Conservation (phyloP, 2,797 vertebrate species). For the Epinephelus malabaricus region DNA sequence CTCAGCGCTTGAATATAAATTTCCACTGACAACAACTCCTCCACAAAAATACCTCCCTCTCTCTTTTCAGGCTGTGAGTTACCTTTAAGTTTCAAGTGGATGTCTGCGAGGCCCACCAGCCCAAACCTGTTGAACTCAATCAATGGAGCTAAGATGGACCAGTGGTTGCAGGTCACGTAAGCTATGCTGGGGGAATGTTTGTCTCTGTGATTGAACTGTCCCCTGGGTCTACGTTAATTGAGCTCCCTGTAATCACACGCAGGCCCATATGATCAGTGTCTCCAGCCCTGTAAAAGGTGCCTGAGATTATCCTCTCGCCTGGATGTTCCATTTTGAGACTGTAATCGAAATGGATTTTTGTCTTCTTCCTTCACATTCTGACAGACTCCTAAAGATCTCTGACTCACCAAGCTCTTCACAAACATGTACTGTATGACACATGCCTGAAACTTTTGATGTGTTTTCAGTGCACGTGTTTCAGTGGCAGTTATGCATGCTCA, state of each 20-base stretch:
- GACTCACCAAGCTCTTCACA: slow-evolving; percentile 8
- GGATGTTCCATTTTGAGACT: slow-evolving; percentile 61
- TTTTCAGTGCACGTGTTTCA: slow-evolving; percentile 3
- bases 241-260: slow-evolving; percentile 76
- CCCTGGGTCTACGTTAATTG: slow-evolving; percentile 70
- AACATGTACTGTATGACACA: slow-evolving; percentile 8
- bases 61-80: slow-evolving; percentile 18
- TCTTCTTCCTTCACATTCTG: slow-evolving; percentile 42
- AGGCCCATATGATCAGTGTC: slow-evolving; percentile 63
- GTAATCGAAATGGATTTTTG: slow-evolving; percentile 80
- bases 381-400: slow-evolving; percentile 46
- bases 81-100: slow-evolving; percentile 46
- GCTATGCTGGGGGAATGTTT: slow-evolving; percentile 78
- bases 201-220: slow-evolving; percentile 76
- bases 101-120: slow-evolving; percentile 39
- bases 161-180: slow-evolving; percentile 79
- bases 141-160: slow-evolving; percentile 73
- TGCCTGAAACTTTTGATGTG: slow-evolving; percentile 11
- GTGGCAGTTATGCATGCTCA: background rate
- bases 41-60: background rate
- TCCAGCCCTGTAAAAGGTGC: slow-evolving; percentile 50
- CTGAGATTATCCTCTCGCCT: slow-evolving; percentile 64
- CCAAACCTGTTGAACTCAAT: slow-evolving; percentile 77
- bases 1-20: slow-evolving; percentile 26
- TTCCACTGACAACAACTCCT: slow-evolving; percentile 5